phyloP scores from a whole-genome alignment of 1,140 invertebrate species.

The Listronotus bonariensis region DNA sequence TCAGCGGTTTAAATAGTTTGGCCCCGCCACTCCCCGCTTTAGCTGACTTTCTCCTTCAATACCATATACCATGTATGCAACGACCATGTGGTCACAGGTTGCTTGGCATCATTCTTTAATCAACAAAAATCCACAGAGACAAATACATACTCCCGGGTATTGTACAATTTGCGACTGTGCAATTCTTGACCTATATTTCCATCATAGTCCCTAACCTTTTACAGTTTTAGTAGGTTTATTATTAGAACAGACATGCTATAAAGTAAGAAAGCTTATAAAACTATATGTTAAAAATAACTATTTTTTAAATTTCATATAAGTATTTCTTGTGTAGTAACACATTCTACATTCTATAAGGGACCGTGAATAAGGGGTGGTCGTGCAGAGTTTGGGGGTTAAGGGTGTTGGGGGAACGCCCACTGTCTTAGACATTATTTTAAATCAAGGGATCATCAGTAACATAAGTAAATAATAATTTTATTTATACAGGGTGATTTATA shows the following conservation, averaged over 20 bases:
- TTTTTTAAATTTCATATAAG: neutral
- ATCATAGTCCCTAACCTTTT: constrained; percentile 12
- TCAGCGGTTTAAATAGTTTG: constrained; percentile 45
- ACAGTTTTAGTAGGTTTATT: neutral
- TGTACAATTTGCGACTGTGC: neutral
- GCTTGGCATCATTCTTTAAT: neutral
- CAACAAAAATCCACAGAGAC: neutral
- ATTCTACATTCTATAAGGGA: neutral
- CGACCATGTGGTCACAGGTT: neutral
- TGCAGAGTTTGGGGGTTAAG: neutral
- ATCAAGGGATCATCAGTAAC: too few species aligned
- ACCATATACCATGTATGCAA: too few species aligned
- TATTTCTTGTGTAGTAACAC: neutral
- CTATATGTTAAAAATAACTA: neutral
- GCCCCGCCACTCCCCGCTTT: constrained; percentile 45
- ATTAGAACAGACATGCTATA: neutral
- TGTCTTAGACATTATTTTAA: constrained; percentile 4
- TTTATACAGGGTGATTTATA: too few species aligned
- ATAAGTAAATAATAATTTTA: too few species aligned
- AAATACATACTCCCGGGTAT: neutral
- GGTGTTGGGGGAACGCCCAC: constrained; percentile 29
- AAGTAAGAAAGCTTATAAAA: neutral
- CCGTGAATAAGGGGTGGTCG: constrained; percentile 8
- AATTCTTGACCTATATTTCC: constrained; percentile 2
- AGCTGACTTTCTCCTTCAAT: constrained; percentile 8